Base-by-base conservation (phyloP, 64 coral and sea anemone genomes). In the Catalaphyllia jardinei region DNA sequence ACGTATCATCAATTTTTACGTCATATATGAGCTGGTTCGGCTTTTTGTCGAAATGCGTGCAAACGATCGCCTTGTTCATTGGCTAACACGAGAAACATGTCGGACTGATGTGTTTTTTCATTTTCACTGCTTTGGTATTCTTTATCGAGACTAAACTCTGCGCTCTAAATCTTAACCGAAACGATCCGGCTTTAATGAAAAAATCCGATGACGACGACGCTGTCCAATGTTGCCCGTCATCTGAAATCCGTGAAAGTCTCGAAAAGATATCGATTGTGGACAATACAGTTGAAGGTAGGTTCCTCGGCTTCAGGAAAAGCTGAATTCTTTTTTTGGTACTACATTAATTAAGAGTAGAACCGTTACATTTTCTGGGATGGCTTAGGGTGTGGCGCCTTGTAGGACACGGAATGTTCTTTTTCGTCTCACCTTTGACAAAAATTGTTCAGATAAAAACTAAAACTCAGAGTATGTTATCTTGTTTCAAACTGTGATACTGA, bases 261-360 rank as follows among this genome's bases (percentile, higher is more conserved):
- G 81, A 85, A 8, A 60, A 85, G n/a, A 85, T 85, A 85, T 85
- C 63, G 35, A 71, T 85, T 85, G 20, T 52, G 31, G 81, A 29
- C 50, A 39, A 42, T 49, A 15, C 35, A 25, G 12, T 16, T n/a
- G 81, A 71, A 85, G 63, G 79, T 52, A 85, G 24, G 65, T 69
- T 46, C 42, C 42, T 46, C 42, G 7, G 22, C 25, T 27, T 27
- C n/a, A 11, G 10, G 65, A 27, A 0, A 1, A 83, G 33, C 61
- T 62, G 20, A 60, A 60, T 4, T 63, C 31, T 82, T 20, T 10
- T 33, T 78, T 46, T 46, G 5, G 42, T 46, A 46, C 6, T 4
- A 46, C 6, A 46, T 46, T 46, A 46, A 4, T 46, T 46, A 46
- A 46, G 42, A 46, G 42, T 46, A 46, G 42, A 46, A 46, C 4